phyloP scores from a whole-genome alignment of 2,888 invertebrate genomes.

The Oscheius sp. region DNA sequence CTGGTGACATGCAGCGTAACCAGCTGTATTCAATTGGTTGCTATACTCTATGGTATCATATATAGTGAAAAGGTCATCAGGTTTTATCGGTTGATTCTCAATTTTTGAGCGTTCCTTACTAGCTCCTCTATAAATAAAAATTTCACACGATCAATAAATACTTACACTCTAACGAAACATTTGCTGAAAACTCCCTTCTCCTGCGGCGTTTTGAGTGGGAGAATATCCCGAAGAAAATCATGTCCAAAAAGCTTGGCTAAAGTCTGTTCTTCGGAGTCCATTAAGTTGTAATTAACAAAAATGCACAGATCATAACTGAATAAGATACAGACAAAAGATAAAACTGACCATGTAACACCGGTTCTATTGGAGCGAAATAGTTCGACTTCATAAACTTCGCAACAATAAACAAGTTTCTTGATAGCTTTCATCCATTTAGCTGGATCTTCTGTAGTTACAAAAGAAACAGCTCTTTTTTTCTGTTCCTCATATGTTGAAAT shows the following conservation, averaged over 20 bases:
- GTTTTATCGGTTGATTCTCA: background rate
- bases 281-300: background rate
- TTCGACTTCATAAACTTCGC: constrained; percentile 12
- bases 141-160: background rate
- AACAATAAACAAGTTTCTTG: background rate
- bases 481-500: constrained; percentile 1
- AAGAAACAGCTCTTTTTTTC: constrained; percentile 4
- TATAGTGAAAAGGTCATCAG: constrained; percentile 4
- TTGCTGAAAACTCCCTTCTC: constrained; percentile 4
- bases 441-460: background rate
- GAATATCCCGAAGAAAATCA: background rate
- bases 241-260: background rate
- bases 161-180: constrained; percentile 9
- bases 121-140: constrained; percentile 7
- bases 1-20: constrained; percentile 3
- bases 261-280: background rate
- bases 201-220: background rate
- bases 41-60: constrained; percentile 23
- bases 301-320: constrained; percentile 14
- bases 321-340: too few species aligned
- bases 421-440: background rate
- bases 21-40: background rate
- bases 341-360: constrained; percentile 4
- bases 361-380: background rate
- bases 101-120: background rate